phyloP scores from a whole-genome alignment of 2,113 vertebrate genomes.

The Acinonyx jubatus region DNA sequence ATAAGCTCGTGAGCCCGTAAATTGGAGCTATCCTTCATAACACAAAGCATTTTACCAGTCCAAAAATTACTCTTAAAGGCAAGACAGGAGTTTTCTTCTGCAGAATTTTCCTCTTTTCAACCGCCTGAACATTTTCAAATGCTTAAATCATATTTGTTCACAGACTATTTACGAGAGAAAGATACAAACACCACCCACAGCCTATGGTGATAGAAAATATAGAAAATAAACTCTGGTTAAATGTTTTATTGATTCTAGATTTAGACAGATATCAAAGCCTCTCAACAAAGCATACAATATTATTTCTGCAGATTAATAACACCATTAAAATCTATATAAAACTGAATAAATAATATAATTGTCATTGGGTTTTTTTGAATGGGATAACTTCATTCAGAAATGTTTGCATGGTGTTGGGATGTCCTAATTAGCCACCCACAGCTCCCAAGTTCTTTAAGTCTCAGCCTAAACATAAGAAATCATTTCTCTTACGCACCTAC shows the following conservation, averaged over 20 bases:
- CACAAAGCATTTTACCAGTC: constrained; percentile 84
- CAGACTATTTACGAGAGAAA: constrained; percentile 64
- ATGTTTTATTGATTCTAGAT: constrained; percentile 63
- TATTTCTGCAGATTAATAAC: neutral
- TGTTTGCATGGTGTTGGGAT: neutral
- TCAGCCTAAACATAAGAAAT: neutral
- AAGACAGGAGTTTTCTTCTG: constrained; percentile 78
- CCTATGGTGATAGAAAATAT: neutral
- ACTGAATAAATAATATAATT: neutral
- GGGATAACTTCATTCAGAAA: neutral
- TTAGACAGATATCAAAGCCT: constrained; percentile 55
- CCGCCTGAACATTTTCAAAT: constrained; percentile 72
- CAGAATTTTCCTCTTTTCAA: constrained; percentile 72
- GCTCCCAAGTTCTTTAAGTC: neutral
- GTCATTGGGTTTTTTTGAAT: neutral
- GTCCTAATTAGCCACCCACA: neutral
- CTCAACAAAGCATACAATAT: neutral
- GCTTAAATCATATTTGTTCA: constrained; percentile 76
- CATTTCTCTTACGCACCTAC: neutral
- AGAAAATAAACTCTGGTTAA: constrained; percentile 38
- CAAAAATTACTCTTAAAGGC: constrained; percentile 84
- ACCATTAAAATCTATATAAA: constrained; percentile 23
- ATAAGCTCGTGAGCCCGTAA: constrained; percentile 85
- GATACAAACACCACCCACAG: constrained; percentile 50
- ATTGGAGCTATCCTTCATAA: constrained; percentile 88